A percentile compares a stretch with the other conserved stretches of the same genome.
phyloP scores from a whole-genome alignment of 2,797 vertebrate genomes.

The Cichlasoma orientale region DNA sequence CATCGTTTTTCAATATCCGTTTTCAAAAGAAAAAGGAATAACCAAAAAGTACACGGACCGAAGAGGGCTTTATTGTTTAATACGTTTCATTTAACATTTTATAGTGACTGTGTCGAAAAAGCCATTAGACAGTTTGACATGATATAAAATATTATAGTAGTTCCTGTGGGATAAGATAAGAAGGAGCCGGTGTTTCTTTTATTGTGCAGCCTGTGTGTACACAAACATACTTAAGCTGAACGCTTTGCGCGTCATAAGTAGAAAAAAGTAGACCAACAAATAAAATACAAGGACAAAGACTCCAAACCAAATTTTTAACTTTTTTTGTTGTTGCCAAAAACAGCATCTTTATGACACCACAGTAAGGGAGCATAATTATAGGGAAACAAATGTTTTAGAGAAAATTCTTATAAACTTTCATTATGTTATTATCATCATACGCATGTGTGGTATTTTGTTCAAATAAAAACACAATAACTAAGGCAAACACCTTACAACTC shows the following conservation, averaged over 20 bases:
- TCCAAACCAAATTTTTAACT: no score
- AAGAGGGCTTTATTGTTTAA: background rate
- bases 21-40: no score
- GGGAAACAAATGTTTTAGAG: no score
- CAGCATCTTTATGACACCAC: background rate
- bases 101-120: background rate
- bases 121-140: background rate
- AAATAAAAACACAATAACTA: no score
- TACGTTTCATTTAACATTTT: background rate
- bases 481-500: no score
- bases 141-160: background rate
- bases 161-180: background rate
- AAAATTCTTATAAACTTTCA: no score
- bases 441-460: no score
- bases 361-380: no score
- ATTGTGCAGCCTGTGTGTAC: background rate
- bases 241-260: background rate
- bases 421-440: no score
- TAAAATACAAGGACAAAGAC: accelerated
- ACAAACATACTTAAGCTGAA: background rate
- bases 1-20: no score
- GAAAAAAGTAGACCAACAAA: background rate
- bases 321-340: no score
- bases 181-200: background rate
- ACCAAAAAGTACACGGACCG: no score